Evolutionary conservation across 1,140 invertebrate species (phyloP), one percentile per base, ranked within the genome.

Genomic region (Papilio polyxenes): DNA sequence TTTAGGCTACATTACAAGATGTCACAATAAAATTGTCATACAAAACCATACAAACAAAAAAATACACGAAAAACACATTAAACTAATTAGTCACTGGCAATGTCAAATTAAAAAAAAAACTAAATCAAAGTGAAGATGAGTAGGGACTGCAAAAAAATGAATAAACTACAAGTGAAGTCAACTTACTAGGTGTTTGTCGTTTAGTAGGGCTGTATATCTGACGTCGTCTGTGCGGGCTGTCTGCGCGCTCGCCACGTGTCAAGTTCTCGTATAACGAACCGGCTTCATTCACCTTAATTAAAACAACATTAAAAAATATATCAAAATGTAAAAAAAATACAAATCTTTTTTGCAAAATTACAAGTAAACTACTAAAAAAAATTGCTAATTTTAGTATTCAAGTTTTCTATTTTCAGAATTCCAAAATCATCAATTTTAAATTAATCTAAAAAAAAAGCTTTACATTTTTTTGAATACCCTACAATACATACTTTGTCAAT

Each of bases 261-360:
- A 99, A 90, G 40, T 97, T 96, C 89, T 99, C 98, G 88, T 98
- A 98, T 40, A 97, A 95, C 59, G 96, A 96, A 3, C 98, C 98
- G 0, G 98, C 95, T 89, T 99, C 98, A 93, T 98, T 98, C 40
- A 99, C 96, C 94, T 95, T 2, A 56, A 9, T 31, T 53, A 23
- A 3, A 11, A 23, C 10, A 51, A 51, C 4, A 51, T 76, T 11
- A 3, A 75, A 75, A 3, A 75, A 17, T 48, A 75, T 48, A 44
- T 44, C 5, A 56, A 48, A 44, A 23, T 56, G 40, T 48, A 72
- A 75, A 40, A 13, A n/a, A 76, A 51, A 37, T 15, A 20, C 20
- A 81, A 72, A 44, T 31, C 23, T 31, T 31, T 1, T 31, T 31
- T 31, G 23, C 23, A 31, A 31, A 31, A 31, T 31, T 31, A 31